These are phyloP conservation scores for Pterocles burchelli DNA, from an alignment of 2,113 vertebrate species.

Conservation along the genomic window DNA sequence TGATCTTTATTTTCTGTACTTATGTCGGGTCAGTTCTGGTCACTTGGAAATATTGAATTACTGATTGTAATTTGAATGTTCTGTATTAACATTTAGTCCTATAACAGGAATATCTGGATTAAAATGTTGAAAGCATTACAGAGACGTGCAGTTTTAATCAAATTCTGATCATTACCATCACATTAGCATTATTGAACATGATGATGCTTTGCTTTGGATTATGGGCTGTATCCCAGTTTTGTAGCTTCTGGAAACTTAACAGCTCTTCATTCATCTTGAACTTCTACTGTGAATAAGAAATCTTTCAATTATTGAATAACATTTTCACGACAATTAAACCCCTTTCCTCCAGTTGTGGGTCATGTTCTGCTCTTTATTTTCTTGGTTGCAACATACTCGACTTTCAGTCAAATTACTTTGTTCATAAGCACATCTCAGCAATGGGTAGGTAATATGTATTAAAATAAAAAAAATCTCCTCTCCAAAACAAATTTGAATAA, in stretches of 20 bases:
- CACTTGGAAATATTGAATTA: neutral
- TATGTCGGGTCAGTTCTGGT: neutral
- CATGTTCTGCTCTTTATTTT: neutral
- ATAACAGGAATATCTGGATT: neutral
- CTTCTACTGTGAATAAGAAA: neutral
- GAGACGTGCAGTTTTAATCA: neutral
- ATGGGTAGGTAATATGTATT: neutral
- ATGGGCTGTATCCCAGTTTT: neutral
- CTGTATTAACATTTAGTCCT: neutral
- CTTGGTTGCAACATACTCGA: neutral
- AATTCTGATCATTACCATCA: neutral
- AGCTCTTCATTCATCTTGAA: neutral
- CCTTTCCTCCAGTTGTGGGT: neutral
- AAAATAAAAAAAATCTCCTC: no score
- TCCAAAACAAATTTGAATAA: neutral
- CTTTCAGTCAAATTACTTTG: neutral
- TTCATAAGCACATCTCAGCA: neutral
- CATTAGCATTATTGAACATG: neutral
- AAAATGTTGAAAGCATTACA: slow-evolving; percentile 25
- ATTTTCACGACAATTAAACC: neutral
- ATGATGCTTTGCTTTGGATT: neutral
- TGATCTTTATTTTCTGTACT: neutral
- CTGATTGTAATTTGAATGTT: neutral
- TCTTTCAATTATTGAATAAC: neutral
- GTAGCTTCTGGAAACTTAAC: neutral